phyloP scores from a whole-genome alignment of 2,888 invertebrate genomes.

The Globia sparganii region DNA sequence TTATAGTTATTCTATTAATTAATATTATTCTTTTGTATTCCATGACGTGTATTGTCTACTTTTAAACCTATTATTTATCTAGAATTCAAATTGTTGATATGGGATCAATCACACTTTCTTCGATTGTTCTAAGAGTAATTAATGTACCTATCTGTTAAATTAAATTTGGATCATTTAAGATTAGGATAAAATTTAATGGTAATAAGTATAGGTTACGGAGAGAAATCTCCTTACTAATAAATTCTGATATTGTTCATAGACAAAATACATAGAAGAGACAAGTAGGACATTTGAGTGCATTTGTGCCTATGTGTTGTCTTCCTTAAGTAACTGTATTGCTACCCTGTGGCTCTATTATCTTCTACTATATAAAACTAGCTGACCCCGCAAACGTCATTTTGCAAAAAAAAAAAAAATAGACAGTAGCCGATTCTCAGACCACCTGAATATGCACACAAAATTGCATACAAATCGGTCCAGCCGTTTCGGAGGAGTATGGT shows the following conservation, averaged over 20 bases:
- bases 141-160: constrained; percentile 44
- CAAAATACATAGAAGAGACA: constrained; percentile 11
- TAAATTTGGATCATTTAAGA: constrained; percentile 32
- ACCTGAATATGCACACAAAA: too few relatives aligned
- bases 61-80: constrained; percentile 47
- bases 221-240: constrained; percentile 24
- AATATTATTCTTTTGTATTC: constrained; percentile 51
- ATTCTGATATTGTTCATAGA: constrained; percentile 21
- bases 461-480: too few relatives aligned
- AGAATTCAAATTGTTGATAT: constrained; percentile 67
- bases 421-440: too few relatives aligned
- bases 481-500: too few relatives aligned
- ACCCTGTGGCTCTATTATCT: constrained; percentile 25
- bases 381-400: too few relatives aligned
- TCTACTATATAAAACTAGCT: too few relatives aligned
- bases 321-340: constrained; percentile 27
- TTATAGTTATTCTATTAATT: constrained; percentile 36
- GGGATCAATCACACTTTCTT: constrained; percentile 70
- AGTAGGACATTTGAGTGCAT: constrained; percentile 38
- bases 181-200: constrained; percentile 20
- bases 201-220: constrained; percentile 22
- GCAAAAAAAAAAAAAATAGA: too few relatives aligned
- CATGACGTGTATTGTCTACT: constrained; percentile 53
- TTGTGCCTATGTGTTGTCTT: constrained; percentile 49
- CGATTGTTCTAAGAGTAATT: constrained; percentile 50